These are phyloP conservation scores for Anthophora plumipes DNA, from an alignment of 2,888 invertebrate species.

Conservation along the genomic window DNA sequence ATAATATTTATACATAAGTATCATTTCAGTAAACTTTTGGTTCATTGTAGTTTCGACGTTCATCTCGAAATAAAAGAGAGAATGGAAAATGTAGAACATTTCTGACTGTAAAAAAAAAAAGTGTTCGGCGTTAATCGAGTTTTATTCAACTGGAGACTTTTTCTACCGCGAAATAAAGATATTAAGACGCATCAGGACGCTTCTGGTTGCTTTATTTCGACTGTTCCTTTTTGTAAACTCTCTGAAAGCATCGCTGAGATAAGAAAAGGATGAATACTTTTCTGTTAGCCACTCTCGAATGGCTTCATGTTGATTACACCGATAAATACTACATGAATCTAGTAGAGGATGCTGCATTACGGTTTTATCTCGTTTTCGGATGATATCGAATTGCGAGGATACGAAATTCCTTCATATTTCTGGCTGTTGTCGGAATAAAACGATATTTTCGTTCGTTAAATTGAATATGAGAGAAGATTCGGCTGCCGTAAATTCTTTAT, in stretches of 20 bases:
- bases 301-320: slow-evolving; percentile 33
- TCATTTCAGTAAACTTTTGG: slow-evolving; percentile 47
- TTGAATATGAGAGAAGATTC: too few species aligned
- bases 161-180: slow-evolving; percentile 11
- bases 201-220: slow-evolving; percentile 20
- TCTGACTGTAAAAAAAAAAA: background rate
- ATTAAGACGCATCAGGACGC: slow-evolving; percentile 18
- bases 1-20: too few species aligned
- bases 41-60: background rate
- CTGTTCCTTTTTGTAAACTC: background rate
- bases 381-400: background rate
- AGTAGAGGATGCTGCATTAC: slow-evolving; percentile 9
- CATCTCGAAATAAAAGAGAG: slow-evolving; percentile 14
- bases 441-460: too few species aligned
- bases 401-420: background rate
- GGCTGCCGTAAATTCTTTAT: too few species aligned
- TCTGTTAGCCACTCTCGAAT: slow-evolving; percentile 2
- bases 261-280: slow-evolving; percentile 18
- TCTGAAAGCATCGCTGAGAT: slow-evolving; percentile 13
- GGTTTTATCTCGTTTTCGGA: slow-evolving; percentile 13
- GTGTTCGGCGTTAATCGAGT: slow-evolving; percentile 36
- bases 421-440: background rate
- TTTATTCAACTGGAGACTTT: slow-evolving; percentile 3
- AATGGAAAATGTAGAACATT: slow-evolving; percentile 12
- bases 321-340: slow-evolving; percentile 28